A percentile compares a stretch with the other conserved stretches of the same genome.
These are phyloP conservation scores for Porites evermanni DNA, from an alignment of 92 coral and sea anemone species.

Conservation along the genomic window DNA sequence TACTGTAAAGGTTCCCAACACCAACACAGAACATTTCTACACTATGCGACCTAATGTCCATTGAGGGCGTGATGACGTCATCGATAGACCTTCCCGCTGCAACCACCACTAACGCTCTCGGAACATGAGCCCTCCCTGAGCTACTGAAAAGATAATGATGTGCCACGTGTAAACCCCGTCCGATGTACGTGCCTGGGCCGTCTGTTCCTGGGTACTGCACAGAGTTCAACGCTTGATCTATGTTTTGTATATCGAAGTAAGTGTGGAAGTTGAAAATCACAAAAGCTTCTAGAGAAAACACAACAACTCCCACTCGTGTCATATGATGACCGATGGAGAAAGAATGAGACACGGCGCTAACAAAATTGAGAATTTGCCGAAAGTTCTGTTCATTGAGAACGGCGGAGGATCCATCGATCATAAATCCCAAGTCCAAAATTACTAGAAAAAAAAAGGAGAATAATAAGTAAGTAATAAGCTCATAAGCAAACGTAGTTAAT, in stretches of 20 bases:
- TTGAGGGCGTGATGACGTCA: conserved; percentile 87
- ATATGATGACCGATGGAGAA: conserved; percentile 74
- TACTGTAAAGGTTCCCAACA: conserved; percentile 78
- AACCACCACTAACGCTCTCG: conserved; percentile 76
- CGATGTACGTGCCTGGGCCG: conserved; percentile 92
- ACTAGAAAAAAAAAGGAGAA: conserved; percentile 43
- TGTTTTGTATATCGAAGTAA: conserved; percentile 81
- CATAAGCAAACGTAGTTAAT: too few species aligned
- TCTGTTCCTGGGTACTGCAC: conserved; percentile 92
- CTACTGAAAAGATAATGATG: conserved; percentile 62
- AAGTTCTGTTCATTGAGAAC: conserved; percentile 88
- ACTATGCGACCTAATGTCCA: conserved; percentile 68
- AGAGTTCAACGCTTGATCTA: conserved; percentile 75
- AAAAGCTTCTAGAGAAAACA: conserved; percentile 84
- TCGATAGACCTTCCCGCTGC: conserved; percentile 88
- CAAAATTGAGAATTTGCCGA: conserved; percentile 86
- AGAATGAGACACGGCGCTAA: conserved; percentile 81
- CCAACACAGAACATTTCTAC: conserved; percentile 89
- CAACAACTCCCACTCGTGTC: conserved; percentile 83
- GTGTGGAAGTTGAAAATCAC: conserved; percentile 93
- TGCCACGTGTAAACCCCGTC: conserved; percentile 86
- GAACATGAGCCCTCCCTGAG: conserved; percentile 77
- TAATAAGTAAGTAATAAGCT: not conserved
- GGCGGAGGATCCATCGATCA: conserved; percentile 90
- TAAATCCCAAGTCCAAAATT: conserved; percentile 86